phyloP scores from a whole-genome alignment of 2,888 invertebrate species.

The Tinea semifulvella region DNA sequence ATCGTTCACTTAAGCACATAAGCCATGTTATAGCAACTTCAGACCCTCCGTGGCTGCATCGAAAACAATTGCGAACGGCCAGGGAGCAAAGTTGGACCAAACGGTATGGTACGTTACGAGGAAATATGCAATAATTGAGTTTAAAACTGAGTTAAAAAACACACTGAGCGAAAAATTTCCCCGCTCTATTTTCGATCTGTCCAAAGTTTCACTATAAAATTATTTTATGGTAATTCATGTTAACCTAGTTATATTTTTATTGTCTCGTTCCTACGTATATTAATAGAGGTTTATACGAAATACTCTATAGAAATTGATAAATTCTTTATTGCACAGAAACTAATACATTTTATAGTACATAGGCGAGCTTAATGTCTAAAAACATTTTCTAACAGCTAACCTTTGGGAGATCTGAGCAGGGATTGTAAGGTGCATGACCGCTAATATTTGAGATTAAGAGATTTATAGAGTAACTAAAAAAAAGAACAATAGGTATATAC shows the following conservation, averaged over 20 bases:
- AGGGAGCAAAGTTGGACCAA: slow-evolving; percentile 36
- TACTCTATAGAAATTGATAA: too few relatives aligned
- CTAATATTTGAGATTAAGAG: too few relatives aligned
- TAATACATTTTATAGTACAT: too few relatives aligned
- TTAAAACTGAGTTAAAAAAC: slow-evolving; percentile 6
- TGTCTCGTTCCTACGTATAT: background rate
- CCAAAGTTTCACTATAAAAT: slow-evolving; percentile 1
- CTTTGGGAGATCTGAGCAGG: too few relatives aligned
- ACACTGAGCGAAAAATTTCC: slow-evolving; percentile 1
- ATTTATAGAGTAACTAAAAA: too few relatives aligned
- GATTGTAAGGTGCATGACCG: too few relatives aligned
- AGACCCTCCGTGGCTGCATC: slow-evolving; percentile 39
- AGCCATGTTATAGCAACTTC: slow-evolving; percentile 42
- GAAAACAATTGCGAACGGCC: slow-evolving; percentile 53
- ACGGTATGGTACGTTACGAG: background rate
- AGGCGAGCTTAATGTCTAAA: too few relatives aligned
- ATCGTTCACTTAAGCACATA: slow-evolving; percentile 62
- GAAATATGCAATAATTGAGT: slow-evolving; percentile 12
- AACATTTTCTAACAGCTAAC: too few relatives aligned
- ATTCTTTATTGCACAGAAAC: too few relatives aligned
- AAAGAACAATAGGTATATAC: too few relatives aligned
- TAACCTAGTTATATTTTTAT: background rate
- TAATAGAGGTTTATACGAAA: background rate
- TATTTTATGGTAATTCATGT: slow-evolving; percentile 2
- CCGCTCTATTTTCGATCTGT: background rate